Evolutionary conservation across 2,888 invertebrate genomes (phyloP), one percentile per base, ranked within the genome.

Genomic region (Lithophane semibrunnea): DNA sequence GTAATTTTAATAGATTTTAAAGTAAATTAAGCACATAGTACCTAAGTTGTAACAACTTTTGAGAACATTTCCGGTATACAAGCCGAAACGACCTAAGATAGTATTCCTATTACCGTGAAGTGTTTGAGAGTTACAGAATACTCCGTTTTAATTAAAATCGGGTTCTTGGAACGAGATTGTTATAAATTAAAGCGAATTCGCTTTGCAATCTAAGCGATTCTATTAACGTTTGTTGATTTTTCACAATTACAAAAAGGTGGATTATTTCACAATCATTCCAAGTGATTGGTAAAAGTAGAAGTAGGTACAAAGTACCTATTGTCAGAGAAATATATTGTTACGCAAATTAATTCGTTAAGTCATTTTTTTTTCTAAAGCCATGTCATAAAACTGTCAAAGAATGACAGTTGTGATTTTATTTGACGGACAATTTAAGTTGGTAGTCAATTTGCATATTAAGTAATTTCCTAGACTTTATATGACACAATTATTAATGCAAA

Each of bases 101-200:
- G 29, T 69, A 58, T 60, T 18, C 44, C 52, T 44, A 54, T 71
- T 60, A 80, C n/a, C 13, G 44, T 77, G 80, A 72, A 80, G 77
- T 71, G 72, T 77, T 61, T 80, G 71, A 71, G n/a, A 60, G 44
- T 71, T 58, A 63, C 56, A 72, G 47, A 80, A 80, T 56, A 69
- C 80, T 80, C 64, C n/a, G 18, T 52, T 58, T 78, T 77, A 77
- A 80, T 80, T 77, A 71, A 61, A 80, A 54, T 72, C 24, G 47
- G 29, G 16, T 60, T 44, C 73, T 52, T 54, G n/a, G 9, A 61
- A 74, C 56, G 52, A 64, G 16, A 60, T 52, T 60, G 44, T 52
- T 80, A 60, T 44, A 80, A 77, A 80, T 77, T 60, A 61, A 52
- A 29, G 42, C 18, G 29, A 44, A 29, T 49, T 7, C 16, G 21